A percentile compares a stretch with the other conserved stretches of the same genome.
These are phyloP conservation scores for Montipora efflorescens DNA, from an alignment of 64 coral and sea anemone genomes.

Conservation along the genomic window DNA sequence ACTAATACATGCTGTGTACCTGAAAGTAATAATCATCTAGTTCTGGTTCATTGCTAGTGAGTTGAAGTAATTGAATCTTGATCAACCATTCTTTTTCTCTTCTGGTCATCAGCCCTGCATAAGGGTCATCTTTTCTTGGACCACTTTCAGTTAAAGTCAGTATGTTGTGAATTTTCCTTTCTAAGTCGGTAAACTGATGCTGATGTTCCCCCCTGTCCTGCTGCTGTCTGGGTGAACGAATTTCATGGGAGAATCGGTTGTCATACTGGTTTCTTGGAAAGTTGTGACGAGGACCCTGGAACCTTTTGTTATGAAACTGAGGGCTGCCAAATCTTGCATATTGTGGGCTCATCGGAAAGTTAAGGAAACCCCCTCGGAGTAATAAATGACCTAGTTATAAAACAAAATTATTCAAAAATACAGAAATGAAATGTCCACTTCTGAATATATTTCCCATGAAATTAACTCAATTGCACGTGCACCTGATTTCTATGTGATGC, in stretches of 20 bases:
- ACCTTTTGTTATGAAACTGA: conserved; percentile 75
- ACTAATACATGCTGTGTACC: conserved; percentile 40
- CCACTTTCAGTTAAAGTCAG: conserved; percentile 61
- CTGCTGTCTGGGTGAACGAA: conserved; percentile 47
- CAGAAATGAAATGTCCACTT: too few species aligned
- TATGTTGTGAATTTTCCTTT: conserved; percentile 87
- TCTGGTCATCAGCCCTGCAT: conserved; percentile 91
- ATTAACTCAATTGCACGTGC: too few species aligned
- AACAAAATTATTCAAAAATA: background rate
- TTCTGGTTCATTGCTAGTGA: conserved; percentile 90
- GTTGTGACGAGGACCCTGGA: conserved; percentile 31
- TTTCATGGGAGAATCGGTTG: conserved; percentile 46
- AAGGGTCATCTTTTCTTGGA: conserved; percentile 67
- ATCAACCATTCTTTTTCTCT: conserved; percentile 99
- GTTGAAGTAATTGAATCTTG: conserved; percentile 94
- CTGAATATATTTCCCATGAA: too few species aligned
- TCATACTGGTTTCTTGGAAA: conserved; percentile 68
- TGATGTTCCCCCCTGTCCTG: conserved; percentile 70
- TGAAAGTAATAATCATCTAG: conserved; percentile 99
- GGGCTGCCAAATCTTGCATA: conserved; percentile 83
- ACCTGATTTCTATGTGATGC: too few species aligned
- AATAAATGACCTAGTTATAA: conserved; percentile 73
- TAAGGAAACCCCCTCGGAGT: conserved; percentile 48
- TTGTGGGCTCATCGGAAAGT: conserved; percentile 48
- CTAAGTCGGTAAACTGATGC: conserved; percentile 77